Percentiles rank a stretch among this genome's conserved stretches.
These are phyloP conservation scores for Eurosta solidaginis DNA, from an alignment of 1,140 invertebrate genomes.

Conservation along the genomic window DNA sequence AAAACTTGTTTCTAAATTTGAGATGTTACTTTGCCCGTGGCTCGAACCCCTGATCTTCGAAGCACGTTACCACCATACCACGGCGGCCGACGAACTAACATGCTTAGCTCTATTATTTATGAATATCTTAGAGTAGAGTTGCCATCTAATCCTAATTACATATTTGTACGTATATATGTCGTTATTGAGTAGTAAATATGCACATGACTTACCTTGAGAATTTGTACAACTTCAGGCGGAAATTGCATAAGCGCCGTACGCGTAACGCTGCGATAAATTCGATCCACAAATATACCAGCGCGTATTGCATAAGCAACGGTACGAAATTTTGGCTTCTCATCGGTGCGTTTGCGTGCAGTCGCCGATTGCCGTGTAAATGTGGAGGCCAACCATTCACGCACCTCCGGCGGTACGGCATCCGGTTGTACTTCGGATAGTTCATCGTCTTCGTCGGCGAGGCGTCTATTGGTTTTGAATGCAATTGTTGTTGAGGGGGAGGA, in stretches of 20 bases:
- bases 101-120: no score
- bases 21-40: no score
- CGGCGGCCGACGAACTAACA: no score
- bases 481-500: not conserved
- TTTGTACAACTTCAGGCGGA: constrained; percentile 82
- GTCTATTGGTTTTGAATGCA: constrained; percentile 59
- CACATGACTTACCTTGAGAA: constrained; percentile 83
- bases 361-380: constrained; percentile 93
- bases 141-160: no score
- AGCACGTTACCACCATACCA: no score
- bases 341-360: constrained; percentile 72
- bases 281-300: constrained; percentile 96
- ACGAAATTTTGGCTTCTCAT: constrained; percentile 85
- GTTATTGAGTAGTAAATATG: no score
- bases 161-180: not conserved
- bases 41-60: no score
- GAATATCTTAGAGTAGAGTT: no score
- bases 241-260: constrained; percentile 87
- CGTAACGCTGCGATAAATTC: constrained; percentile 88
- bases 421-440: constrained; percentile 94
- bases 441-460: constrained; percentile 87
- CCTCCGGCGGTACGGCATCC: constrained; percentile 92
- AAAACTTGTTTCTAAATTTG: no score
- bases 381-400: constrained; percentile 94
- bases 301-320: constrained; percentile 97